Evolutionary conservation across 2,888 invertebrate species (phyloP), one percentile per base, ranked within the genome.

Genomic region (Calameuta pallipes): DNA sequence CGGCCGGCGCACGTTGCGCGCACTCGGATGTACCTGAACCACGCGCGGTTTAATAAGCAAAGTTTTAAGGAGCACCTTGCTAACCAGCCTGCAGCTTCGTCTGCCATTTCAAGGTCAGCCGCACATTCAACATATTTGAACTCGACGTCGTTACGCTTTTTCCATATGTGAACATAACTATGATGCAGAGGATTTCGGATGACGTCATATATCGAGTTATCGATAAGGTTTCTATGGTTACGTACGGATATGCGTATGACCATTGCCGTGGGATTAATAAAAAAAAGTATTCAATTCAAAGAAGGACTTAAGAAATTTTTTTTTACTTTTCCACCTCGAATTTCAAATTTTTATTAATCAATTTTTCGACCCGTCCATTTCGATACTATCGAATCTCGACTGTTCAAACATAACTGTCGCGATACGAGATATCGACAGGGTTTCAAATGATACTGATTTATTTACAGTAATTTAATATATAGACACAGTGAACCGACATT

Each of bases 1-100:
- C 41, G 41, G 41, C 41, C 41, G 41, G 35, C 76, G 77, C 83
- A 81, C 78, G 80, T 77, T n/a, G 74, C 79, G 74, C 79, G 79
- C 80, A 82, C 81, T 79, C 81, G 81, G 82, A 82, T 82, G 77
- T 82, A 82, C 79, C 81, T 77, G 83, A 83, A 82, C 82, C 79
- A 78, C 80, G 79, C 78, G 82, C 81, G 85, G 83, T 85, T 84
- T 85, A 85, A 85, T 85, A 85, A 85, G 85, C 85, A 85, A 85
- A 85, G 84, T 85, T 85, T 85, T 85, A 82, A 83, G 84, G 84
- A 83, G 80, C 79, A 77, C 77, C 69, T 73, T 69, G 36, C 71
- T 75, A 75, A 71, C 79, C 75, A 69, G 77, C 68, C 75, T 80
- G 73, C 75, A 77, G 77, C 79, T 77, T 80, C 79, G 71, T 77